Conservation (phyloP, 2,888 invertebrate genomes). For the Empis stercorea region DNA sequence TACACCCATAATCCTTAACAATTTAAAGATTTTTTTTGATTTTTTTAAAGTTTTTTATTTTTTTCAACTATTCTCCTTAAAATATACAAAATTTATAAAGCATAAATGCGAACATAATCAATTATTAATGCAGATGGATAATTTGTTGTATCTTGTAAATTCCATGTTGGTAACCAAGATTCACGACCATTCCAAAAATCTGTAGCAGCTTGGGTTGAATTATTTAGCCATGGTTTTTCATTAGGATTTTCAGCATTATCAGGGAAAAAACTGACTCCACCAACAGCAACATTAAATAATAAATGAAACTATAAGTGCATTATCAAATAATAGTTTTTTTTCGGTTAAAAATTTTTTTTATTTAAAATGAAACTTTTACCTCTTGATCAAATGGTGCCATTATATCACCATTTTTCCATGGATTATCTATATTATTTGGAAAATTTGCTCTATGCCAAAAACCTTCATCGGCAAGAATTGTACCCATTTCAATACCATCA, state of each 20-base stretch:
- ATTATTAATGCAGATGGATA: slow-evolving; percentile 46
- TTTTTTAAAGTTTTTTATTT: too few species aligned
- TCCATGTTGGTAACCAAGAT: slow-evolving; percentile 48
- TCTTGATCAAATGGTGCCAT: slow-evolving; percentile 59
- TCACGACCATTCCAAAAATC: slow-evolving; percentile 50
- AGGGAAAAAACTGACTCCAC: slow-evolving; percentile 51
- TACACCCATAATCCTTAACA: too few species aligned
- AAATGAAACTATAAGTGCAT: slow-evolving; percentile 40
- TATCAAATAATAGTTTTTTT: neutral
- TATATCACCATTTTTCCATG: slow-evolving; percentile 29
- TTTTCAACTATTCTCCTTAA: too few species aligned
- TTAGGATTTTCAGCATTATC: slow-evolving; percentile 42
- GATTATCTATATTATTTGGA: slow-evolving; percentile 15
- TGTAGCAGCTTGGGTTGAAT: slow-evolving; percentile 34
- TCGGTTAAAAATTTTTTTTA: neutral
- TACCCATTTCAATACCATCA: slow-evolving; percentile 42
- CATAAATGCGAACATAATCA: slow-evolving; percentile 55
- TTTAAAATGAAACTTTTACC: slow-evolving; percentile 21
- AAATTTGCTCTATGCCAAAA: slow-evolving; percentile 55
- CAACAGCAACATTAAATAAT: slow-evolving; percentile 53
- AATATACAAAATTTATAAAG: slow-evolving; percentile 38
- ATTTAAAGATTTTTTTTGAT: too few species aligned
- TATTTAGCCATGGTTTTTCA: slow-evolving; percentile 43
- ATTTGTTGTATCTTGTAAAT: slow-evolving; percentile 34
- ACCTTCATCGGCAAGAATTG: slow-evolving; percentile 42